A percentile compares a stretch with the other conserved stretches of the same genome.
Evolutionary conservation across 2,113 vertebrate genomes (phyloP).

Genomic region (Talpa occidentalis): DNA sequence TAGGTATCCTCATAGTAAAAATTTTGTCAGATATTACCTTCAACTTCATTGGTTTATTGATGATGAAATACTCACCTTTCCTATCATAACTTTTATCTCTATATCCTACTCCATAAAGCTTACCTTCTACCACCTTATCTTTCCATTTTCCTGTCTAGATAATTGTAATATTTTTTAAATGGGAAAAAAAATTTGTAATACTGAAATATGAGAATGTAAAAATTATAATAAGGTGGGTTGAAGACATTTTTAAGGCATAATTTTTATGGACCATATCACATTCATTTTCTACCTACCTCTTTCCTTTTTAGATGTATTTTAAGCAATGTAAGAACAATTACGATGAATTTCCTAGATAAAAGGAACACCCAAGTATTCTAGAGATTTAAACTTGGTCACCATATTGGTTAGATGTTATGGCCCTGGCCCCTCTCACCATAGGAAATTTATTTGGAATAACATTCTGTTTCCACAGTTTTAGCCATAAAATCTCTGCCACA

Average conservation of each 20-base stretch:
- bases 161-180: slow-evolving; percentile 1
- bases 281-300: background rate
- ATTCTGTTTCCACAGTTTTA: slow-evolving; percentile 58
- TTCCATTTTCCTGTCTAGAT: background rate
- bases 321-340: background rate
- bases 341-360: background rate
- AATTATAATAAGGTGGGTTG: background rate
- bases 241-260: background rate
- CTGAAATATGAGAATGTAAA: slow-evolving; percentile 3
- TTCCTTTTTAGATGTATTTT: background rate
- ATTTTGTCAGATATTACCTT: background rate
- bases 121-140: background rate
- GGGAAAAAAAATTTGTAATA: background rate
- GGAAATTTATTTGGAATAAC: slow-evolving; percentile 45
- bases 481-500: slow-evolving; percentile 50
- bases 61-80: background rate
- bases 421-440: background rate
- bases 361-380: background rate
- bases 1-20: background rate
- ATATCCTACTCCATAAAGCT: background rate
- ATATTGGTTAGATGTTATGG: background rate
- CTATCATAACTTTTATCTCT: background rate
- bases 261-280: background rate
- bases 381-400: background rate
- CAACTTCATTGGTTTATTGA: background rate